phyloP scores from a whole-genome alignment of 2,797 vertebrate genomes.

The Eulemur rubriventer region DNA sequence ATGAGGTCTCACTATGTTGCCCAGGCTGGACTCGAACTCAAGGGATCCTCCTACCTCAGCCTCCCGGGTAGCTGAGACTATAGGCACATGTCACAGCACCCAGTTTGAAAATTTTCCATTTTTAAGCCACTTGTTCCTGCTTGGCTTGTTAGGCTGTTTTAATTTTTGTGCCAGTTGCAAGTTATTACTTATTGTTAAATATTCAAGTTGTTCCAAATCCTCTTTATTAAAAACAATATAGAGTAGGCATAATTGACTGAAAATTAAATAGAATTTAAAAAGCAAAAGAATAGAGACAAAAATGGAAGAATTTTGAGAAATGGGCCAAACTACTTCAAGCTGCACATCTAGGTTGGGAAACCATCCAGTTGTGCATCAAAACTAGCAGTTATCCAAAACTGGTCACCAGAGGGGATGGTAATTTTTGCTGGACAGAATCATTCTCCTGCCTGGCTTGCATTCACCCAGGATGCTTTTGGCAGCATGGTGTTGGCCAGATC shows the following conservation, averaged over 20 bases:
- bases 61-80: not conserved
- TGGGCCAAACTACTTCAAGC: not conserved
- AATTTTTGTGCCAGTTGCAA: not conserved
- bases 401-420: not conserved
- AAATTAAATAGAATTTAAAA: conserved; percentile 44
- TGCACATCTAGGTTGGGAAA: not conserved
- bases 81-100: not conserved
- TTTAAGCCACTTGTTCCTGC: not conserved
- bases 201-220: not conserved
- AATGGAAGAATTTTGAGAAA: conserved; percentile 6
- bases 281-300: not conserved
- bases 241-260: not conserved
- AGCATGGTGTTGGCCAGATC: not conserved
- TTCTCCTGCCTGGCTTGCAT: not conserved
- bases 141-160: not conserved
- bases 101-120: not conserved
- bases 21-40: not conserved
- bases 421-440: not conserved
- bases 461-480: not conserved
- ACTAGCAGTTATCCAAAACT: not conserved
- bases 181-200: conserved; percentile 11
- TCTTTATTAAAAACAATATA: conserved; percentile 14
- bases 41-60: not conserved
- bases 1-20: not conserved
- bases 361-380: not conserved